These are phyloP conservation scores for Pipa parva DNA, from an alignment of 2,113 vertebrate genomes.

Conservation along the genomic window DNA sequence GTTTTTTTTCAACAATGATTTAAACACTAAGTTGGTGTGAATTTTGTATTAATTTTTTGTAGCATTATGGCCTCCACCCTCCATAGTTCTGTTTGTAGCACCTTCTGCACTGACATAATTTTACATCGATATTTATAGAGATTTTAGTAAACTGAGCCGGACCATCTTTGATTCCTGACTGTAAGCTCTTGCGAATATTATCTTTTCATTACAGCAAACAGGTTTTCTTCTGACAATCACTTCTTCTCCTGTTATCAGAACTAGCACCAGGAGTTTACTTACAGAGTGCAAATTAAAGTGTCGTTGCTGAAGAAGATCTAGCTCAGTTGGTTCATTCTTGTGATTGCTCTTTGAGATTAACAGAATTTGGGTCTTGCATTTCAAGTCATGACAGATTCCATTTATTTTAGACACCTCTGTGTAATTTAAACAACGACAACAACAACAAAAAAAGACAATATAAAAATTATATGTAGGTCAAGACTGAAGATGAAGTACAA, in stretches of 20 bases:
- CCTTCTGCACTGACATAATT: background rate
- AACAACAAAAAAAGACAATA: too few relatives aligned
- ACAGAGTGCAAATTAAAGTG: background rate
- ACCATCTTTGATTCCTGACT: background rate
- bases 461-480: background rate
- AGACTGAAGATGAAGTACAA: background rate
- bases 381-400: conserved; percentile 2
- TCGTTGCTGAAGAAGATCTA: background rate
- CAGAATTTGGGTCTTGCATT: background rate
- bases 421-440: too few relatives aligned
- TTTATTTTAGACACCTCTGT: background rate
- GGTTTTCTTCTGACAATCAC: background rate
- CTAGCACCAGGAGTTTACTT: background rate
- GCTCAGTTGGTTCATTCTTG: background rate
- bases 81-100: too few relatives aligned
- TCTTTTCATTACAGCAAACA: too few relatives aligned
- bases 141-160: background rate
- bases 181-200: too few relatives aligned
- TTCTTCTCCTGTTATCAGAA: background rate
- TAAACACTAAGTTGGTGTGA: too few relatives aligned
- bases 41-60: too few relatives aligned
- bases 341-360: background rate
- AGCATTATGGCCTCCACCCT: too few relatives aligned
- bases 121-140: background rate
- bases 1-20: too few relatives aligned